Evolutionary conservation across 35 echinoderm and acorn worm species (phyloP).

Genomic region (Chiridota heheva): DNA sequence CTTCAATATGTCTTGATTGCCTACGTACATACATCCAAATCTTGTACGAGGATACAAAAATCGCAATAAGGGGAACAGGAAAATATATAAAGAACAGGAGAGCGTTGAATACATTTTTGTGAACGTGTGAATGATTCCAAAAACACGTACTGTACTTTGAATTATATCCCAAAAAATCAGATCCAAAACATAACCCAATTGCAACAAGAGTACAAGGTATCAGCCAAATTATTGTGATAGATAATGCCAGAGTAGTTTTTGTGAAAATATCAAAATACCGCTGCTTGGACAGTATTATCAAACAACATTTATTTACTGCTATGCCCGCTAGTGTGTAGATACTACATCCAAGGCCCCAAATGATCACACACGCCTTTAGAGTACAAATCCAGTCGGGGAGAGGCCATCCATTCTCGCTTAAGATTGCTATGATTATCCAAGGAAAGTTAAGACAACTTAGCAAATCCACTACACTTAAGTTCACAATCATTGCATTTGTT

Average conservation of each 20-base stretch:
- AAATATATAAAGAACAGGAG: conserved; percentile 24
- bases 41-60: conserved; percentile 18
- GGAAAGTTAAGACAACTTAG: conserved; percentile 53
- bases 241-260: neutral
- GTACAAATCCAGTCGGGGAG: conserved; percentile 51
- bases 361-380: conserved; percentile 1
- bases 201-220: conserved; percentile 26
- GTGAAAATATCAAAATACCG: conserved; percentile 32
- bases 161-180: conserved; percentile 42
- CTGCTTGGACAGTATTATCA: conserved; percentile 36
- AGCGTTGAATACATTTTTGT: conserved; percentile 26
- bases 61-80: conserved; percentile 44
- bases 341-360: conserved; percentile 37
- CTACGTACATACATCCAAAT: conserved; percentile 42
- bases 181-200: conserved; percentile 2
- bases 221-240: conserved; percentile 17
- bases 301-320: conserved; percentile 20
- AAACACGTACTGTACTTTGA: conserved; percentile 47
- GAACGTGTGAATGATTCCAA: conserved; percentile 41
- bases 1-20: conserved; percentile 36
- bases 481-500: conserved; percentile 53
- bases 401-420: conserved; percentile 44
- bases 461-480: conserved; percentile 44
- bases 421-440: conserved; percentile 28
- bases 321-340: conserved; percentile 49